Evolutionary conservation across 1,140 invertebrate genomes (phyloP).

Genomic region (Hormaphis cornu): DNA sequence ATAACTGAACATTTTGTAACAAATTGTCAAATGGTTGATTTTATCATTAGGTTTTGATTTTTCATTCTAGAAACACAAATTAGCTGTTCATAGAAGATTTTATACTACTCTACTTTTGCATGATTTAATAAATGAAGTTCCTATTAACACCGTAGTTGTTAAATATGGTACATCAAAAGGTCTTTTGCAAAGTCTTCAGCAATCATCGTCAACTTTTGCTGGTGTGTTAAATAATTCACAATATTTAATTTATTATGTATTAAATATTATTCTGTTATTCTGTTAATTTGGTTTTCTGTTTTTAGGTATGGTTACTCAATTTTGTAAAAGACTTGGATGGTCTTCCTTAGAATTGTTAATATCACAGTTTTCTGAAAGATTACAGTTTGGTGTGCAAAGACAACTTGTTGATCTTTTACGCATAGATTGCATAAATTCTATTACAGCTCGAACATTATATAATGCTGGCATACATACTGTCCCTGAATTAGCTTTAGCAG

Average conservation of each 20-base stretch:
- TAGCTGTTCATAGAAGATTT: constrained; percentile 56
- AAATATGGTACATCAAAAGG: constrained; percentile 84
- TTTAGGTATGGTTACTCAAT: constrained; percentile 83
- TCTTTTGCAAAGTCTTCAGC: constrained; percentile 83
- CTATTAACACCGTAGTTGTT: constrained; percentile 62
- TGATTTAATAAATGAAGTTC: constrained; percentile 86
- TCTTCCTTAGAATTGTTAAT: constrained; percentile 78
- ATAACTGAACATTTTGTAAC: too few relatives aligned
- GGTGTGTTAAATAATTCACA: constrained; percentile 51
- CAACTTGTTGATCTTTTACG: constrained; percentile 88
- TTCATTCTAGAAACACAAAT: constrained; percentile 35
- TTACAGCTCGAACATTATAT: constrained; percentile 73
- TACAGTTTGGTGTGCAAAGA: constrained; percentile 87
- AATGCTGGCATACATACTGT: constrained; percentile 73
- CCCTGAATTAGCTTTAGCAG: constrained; percentile 63
- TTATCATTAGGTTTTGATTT: neutral
- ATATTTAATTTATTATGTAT: neutral
- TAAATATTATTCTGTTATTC: constrained; percentile 5
- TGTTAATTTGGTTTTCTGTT: constrained; percentile 37
- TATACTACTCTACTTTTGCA: constrained; percentile 84
- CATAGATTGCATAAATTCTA: constrained; percentile 71
- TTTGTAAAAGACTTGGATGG: constrained; percentile 90
- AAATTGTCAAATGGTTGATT: too few relatives aligned
- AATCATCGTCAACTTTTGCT: constrained; percentile 90
- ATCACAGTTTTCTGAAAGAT: constrained; percentile 82